phyloP scores from a whole-genome alignment of 2,113 vertebrate species.

The Pseudorhombus dupliciocellatus region DNA sequence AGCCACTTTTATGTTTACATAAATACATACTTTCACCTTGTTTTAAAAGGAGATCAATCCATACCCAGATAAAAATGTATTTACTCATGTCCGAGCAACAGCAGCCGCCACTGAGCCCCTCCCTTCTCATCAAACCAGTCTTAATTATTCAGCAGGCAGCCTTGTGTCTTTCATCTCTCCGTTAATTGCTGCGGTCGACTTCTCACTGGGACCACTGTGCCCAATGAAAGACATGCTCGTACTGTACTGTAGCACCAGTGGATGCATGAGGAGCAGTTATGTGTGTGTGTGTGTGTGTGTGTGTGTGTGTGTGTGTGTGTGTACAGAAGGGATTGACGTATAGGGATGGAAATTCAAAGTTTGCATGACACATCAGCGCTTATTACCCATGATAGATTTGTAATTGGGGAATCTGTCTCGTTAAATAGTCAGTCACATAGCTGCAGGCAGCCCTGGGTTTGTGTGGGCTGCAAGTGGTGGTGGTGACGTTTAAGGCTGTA shows the following conservation, averaged over 20 bases:
- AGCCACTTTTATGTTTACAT: not conserved
- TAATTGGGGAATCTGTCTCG: not conserved
- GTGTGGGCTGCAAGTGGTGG: not conserved
- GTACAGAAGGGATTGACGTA: constrained; percentile 10
- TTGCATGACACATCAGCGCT: constrained; percentile 2
- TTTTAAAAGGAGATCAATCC: constrained; percentile 28
- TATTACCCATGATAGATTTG: not conserved
- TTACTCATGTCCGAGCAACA: constrained; percentile 7
- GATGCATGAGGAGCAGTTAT: constrained; percentile 41
- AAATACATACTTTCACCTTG: not conserved
- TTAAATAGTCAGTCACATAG: not conserved
- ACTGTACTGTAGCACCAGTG: constrained; percentile 51
- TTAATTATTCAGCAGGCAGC: constrained; percentile 82
- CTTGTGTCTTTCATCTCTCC: constrained; percentile 79
- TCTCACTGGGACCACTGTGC: constrained; percentile 72
- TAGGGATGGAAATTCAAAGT: constrained; percentile 12
- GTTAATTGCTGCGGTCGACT: constrained; percentile 79
- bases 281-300: constrained; percentile 8
- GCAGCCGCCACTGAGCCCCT: constrained; percentile 37
- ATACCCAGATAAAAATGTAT: constrained; percentile 12
- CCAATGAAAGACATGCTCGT: constrained; percentile 58
- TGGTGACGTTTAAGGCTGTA: not conserved
- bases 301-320: constrained; percentile 11
- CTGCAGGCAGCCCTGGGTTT: not conserved
- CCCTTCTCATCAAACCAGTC: constrained; percentile 72